These are phyloP conservation scores for Pocillopora meandrina DNA, from an alignment of 92 coral and sea anemone genomes.

Conservation along the genomic window DNA sequence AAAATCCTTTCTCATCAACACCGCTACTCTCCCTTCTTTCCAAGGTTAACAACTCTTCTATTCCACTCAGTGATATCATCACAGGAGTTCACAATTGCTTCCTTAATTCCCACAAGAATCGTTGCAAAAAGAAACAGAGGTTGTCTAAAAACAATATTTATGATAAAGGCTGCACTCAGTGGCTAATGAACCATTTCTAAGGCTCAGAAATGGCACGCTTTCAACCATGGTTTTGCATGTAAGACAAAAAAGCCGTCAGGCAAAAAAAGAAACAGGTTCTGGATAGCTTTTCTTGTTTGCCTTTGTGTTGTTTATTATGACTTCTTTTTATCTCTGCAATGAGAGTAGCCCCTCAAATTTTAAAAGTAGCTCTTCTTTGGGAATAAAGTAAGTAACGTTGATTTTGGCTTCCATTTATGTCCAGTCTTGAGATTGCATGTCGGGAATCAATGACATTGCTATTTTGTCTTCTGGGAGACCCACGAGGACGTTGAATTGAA, in stretches of 20 bases:
- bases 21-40: slow-evolving; percentile 33
- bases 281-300: slow-evolving; percentile 16
- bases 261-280: slow-evolving; percentile 11
- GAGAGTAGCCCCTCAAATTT: slow-evolving; percentile 19
- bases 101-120: too few relatives aligned
- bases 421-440: slow-evolving; percentile 31
- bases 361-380: slow-evolving; percentile 16
- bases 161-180: too few relatives aligned
- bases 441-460: too few relatives aligned
- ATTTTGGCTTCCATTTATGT: slow-evolving; percentile 40
- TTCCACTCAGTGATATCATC: not conserved
- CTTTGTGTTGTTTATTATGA: not conserved
- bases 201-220: too few relatives aligned
- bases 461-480: too few relatives aligned
- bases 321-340: slow-evolving; percentile 22
- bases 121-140: too few relatives aligned
- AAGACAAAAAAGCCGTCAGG: not conserved
- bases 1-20: slow-evolving; percentile 4
- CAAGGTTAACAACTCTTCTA: slow-evolving; percentile 41
- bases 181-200: too few relatives aligned
- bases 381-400: slow-evolving; percentile 23
- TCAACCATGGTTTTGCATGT: too few relatives aligned
- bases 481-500: too few relatives aligned
- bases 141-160: too few relatives aligned
- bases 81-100: too few relatives aligned